Conservation (phyloP, 53 echinoderm and acorn worm genomes). For the Hippasteria phrygiana region DNA sequence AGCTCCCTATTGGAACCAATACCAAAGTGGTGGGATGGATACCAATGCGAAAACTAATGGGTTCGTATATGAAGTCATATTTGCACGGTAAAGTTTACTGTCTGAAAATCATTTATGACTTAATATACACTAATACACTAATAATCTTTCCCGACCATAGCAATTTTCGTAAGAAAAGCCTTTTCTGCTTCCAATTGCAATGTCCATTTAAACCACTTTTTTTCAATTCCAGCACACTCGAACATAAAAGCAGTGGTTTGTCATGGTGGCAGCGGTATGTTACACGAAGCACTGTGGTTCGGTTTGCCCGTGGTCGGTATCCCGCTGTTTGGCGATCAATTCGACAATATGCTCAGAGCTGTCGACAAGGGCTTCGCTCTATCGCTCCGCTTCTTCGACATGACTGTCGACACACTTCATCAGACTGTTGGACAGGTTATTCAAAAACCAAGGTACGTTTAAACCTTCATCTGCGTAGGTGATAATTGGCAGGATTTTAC, state of each 20-base stretch:
- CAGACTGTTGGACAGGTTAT: background rate
- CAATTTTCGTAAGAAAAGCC: too few relatives aligned
- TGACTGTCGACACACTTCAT: background rate
- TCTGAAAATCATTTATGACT: too few relatives aligned
- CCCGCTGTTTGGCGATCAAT: slow-evolving; percentile 17
- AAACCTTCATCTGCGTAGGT: background rate
- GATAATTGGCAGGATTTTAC: background rate
- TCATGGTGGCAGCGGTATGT: slow-evolving; percentile 18
- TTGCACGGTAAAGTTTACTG: too few relatives aligned
- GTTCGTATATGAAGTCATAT: background rate
- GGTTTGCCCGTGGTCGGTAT: slow-evolving; percentile 27
- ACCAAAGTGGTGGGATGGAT: slow-evolving; percentile 18
- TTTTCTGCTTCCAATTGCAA: too few relatives aligned
- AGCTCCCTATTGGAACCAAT: slow-evolving; percentile 7
- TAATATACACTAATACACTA: too few relatives aligned
- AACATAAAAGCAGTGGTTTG: slow-evolving; percentile 7
- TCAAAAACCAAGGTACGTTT: background rate
- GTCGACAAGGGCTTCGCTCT: slow-evolving; percentile 2
- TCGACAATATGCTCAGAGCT: slow-evolving; percentile 24
- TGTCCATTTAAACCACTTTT: background rate
- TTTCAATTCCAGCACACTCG: background rate
- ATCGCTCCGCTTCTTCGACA: background rate
- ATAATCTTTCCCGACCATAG: too few relatives aligned
- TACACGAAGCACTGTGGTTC: slow-evolving; percentile 24
- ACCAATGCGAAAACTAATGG: slow-evolving; percentile 21